Percentiles rank a stretch among this genome's conserved stretches.
Evolutionary conservation across 1,140 invertebrate species (phyloP).

Genomic region (Pseudomyrmex sp.): DNA sequence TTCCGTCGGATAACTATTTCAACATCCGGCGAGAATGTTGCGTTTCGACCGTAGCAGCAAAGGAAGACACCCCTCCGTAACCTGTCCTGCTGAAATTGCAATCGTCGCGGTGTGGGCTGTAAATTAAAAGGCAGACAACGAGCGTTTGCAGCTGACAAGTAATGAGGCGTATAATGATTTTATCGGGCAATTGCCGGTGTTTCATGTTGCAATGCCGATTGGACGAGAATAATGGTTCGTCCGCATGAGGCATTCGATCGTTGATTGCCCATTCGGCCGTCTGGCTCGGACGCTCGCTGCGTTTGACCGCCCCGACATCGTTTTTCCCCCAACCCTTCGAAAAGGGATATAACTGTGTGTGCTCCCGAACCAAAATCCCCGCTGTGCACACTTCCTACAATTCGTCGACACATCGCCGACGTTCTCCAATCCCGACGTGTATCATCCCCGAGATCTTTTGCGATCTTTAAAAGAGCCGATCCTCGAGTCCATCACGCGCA

Average conservation of each 20-base stretch:
- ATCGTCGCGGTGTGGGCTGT: conserved; percentile 67
- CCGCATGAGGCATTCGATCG: conserved; percentile 76
- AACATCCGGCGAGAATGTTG: conserved; percentile 11
- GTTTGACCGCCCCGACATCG: conserved; percentile 71
- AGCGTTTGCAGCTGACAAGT: conserved; percentile 78
- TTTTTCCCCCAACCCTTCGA: conserved; percentile 51
- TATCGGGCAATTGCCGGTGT: conserved; percentile 79
- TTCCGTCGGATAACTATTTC: conserved; percentile 21
- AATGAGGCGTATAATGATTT: conserved; percentile 82
- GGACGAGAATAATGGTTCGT: conserved; percentile 79
- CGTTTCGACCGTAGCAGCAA: conserved; percentile 6
- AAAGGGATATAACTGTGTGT: conserved; percentile 63
- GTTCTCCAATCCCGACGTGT: background rate
- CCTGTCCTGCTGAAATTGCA: conserved; percentile 50
- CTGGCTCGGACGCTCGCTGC: conserved; percentile 72
- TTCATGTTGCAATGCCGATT: conserved; percentile 79
- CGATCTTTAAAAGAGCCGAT: background rate
- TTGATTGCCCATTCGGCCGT: conserved; percentile 79
- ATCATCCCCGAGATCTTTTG: background rate
- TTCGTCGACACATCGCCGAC: background rate
- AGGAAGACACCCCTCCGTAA: conserved; percentile 8
- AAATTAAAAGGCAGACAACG: conserved; percentile 79
- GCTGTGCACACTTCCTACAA: background rate
- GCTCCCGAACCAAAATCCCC: conserved; percentile 51
- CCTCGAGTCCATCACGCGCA: background rate